Percentiles rank a stretch among this genome's conserved stretches.
phyloP scores from a whole-genome alignment of 1,140 invertebrate genomes.

The Belonocnema kinseyi region DNA sequence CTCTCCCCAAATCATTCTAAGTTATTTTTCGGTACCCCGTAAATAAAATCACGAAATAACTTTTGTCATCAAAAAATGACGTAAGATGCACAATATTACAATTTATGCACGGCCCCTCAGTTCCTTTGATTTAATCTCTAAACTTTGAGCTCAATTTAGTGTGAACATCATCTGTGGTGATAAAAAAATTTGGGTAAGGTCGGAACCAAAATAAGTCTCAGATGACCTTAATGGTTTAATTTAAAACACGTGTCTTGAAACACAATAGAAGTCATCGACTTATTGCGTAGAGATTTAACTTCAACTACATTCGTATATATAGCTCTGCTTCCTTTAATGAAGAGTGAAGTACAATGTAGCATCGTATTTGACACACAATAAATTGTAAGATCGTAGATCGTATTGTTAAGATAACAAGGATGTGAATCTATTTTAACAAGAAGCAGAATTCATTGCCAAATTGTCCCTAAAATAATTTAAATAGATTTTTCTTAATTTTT shows the following conservation, averaged over 20 bases:
- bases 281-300: constrained; percentile 23
- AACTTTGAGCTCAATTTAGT: no score
- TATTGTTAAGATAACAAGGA: constrained; percentile 14
- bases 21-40: no score
- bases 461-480: neutral
- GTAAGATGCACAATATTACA: no score
- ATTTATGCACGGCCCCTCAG: no score
- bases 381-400: constrained; percentile 17
- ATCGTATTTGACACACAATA: constrained; percentile 2
- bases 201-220: no score
- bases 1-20: no score
- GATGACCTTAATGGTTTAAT: neutral
- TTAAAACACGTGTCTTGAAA: neutral
- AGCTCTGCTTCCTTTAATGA: constrained; percentile 8
- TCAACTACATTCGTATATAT: constrained; percentile 27
- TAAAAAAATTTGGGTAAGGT: no score
- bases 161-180: no score
- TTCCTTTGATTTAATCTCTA: no score
- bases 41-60: no score
- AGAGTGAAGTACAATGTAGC: constrained; percentile 23
- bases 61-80: no score
- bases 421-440: constrained; percentile 14
- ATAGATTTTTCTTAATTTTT: no score
- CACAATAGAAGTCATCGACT: neutral
- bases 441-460: neutral